Percentiles rank a stretch among this genome's conserved stretches.
phyloP scores from a whole-genome alignment of 2,888 invertebrate genomes.

The Fragum fragum region DNA sequence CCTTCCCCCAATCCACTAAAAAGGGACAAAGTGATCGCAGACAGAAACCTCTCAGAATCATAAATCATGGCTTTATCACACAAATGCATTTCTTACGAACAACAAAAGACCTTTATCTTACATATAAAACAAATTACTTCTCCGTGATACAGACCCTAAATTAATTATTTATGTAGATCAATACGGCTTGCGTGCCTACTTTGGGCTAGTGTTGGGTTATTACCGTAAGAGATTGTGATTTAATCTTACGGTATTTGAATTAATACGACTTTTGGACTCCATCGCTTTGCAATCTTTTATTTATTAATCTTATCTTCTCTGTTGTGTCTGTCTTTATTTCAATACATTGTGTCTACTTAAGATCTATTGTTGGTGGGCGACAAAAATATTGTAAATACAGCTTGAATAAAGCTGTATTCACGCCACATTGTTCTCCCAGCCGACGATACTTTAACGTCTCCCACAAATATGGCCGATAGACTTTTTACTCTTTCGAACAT shows the following conservation, averaged over 20 bases:
- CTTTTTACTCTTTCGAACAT: too few relatives aligned
- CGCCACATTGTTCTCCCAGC: too few relatives aligned
- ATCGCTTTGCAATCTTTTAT: not conserved
- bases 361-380: too few relatives aligned
- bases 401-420: too few relatives aligned
- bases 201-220: not conserved
- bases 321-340: too few relatives aligned
- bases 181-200: constrained; percentile 1
- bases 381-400: too few relatives aligned
- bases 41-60: not conserved
- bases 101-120: constrained; percentile 10
- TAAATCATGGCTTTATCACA: constrained; percentile 9
- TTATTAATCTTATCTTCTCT: constrained; percentile 2
- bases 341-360: too few relatives aligned
- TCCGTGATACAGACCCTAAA: constrained; percentile 14
- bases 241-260: constrained; percentile 1
- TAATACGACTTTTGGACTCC: not conserved
- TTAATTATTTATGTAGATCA: constrained; percentile 29
- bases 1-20: too few relatives aligned
- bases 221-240: not conserved
- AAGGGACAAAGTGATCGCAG: not conserved
- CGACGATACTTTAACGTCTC: too few relatives aligned
- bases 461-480: too few relatives aligned
- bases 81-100: constrained; percentile 16
- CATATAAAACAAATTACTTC: constrained; percentile 27